A percentile compares a stretch with the other conserved stretches of the same genome.
These are phyloP conservation scores for Eudiplozoon nipponicum DNA, from an alignment of 2,888 invertebrate genomes.

Conservation along the genomic window DNA sequence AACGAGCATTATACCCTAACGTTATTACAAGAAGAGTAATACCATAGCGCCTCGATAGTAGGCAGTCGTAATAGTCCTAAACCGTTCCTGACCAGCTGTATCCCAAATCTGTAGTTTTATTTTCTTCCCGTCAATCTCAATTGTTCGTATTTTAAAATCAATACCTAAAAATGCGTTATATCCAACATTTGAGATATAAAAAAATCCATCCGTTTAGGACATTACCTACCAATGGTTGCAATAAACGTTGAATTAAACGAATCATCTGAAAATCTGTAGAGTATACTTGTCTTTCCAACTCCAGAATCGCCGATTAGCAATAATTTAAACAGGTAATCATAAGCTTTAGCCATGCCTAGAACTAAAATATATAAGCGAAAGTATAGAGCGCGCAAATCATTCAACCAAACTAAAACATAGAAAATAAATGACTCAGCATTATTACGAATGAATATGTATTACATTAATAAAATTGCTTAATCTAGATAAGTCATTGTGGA, in stretches of 20 bases:
- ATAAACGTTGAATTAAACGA: slow-evolving; percentile 26
- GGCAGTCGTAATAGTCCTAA: slow-evolving; percentile 93
- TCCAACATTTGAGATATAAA: not conserved
- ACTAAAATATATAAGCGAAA: no score
- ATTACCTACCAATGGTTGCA: slow-evolving; percentile 31
- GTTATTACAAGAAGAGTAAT: slow-evolving; percentile 18
- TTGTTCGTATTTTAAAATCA: slow-evolving; percentile 32
- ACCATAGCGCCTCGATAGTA: slow-evolving; percentile 91
- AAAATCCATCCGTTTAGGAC: not conserved
- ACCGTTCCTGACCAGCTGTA: slow-evolving; percentile 88
- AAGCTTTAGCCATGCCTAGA: not conserved
- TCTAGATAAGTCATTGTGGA: no score
- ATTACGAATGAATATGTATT: no score
- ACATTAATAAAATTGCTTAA: no score
- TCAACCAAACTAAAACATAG: no score
- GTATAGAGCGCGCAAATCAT: no score
- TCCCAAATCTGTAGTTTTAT: slow-evolving; percentile 37
- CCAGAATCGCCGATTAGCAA: slow-evolving; percentile 24
- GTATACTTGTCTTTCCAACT: slow-evolving; percentile 24
- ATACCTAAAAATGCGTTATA: slow-evolving; percentile 32
- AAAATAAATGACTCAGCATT: no score
- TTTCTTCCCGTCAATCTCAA: slow-evolving; percentile 31
- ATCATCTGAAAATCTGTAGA: slow-evolving; percentile 25
- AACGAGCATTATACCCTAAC: slow-evolving; percentile 66
- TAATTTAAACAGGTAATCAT: slow-evolving; percentile 23